A percentile compares a stretch with the other conserved stretches of the same genome.
Evolutionary conservation across 2,888 invertebrate genomes (phyloP).

Genomic region (Eustalomyia histrio): DNA sequence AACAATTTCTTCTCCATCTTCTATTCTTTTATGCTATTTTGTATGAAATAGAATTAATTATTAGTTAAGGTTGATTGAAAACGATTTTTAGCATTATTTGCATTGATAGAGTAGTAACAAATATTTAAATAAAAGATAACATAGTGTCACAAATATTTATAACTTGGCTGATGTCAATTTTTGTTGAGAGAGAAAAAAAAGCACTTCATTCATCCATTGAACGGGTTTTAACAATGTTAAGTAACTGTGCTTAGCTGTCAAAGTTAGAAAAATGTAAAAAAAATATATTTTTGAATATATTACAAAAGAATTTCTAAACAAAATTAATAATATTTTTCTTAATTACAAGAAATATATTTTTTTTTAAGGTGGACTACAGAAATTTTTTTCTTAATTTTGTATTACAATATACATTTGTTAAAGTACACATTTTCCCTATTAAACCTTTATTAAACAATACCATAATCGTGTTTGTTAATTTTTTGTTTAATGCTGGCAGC

Average conservation of each 20-base stretch:
- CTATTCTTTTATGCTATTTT: neutral
- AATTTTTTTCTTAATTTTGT: too few relatives aligned
- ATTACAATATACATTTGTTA: too few relatives aligned
- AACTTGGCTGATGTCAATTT: conserved; percentile 48
- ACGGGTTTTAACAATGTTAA: neutral
- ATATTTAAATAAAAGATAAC: neutral
- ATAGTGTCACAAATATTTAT: conserved; percentile 49
- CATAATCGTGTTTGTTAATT: too few relatives aligned
- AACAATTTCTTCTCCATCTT: neutral
- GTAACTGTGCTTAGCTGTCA: conserved; percentile 8
- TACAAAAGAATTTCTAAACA: too few relatives aligned
- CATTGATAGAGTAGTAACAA: neutral
- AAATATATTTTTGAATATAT: too few relatives aligned
- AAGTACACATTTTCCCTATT: too few relatives aligned
- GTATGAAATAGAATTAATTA: conserved; percentile 20
- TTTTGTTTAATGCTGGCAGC: too few relatives aligned
- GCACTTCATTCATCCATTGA: conserved; percentile 17
- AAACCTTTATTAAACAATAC: too few relatives aligned
- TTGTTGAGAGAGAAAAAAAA: neutral
- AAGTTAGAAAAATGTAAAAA: neutral
- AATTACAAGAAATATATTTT: too few relatives aligned
- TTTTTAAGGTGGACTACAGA: too few relatives aligned
- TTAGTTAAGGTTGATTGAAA: conserved; percentile 25
- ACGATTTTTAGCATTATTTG: conserved; percentile 11
- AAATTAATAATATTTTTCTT: too few relatives aligned